These are phyloP conservation scores for Lophura swinhoii DNA, from an alignment of 2,797 vertebrate genomes.

Conservation along the genomic window DNA sequence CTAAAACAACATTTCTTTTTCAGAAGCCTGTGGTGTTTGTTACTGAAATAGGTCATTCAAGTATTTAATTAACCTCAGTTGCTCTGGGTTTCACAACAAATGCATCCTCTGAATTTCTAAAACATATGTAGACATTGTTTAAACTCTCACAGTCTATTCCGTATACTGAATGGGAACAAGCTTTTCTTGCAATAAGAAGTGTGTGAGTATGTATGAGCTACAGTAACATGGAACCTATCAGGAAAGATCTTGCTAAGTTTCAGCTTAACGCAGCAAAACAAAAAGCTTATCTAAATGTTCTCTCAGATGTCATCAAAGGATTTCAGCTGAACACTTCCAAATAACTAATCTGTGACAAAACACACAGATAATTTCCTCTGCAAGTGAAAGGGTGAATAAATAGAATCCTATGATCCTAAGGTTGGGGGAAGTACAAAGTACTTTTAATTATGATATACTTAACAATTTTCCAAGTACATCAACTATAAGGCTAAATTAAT, in stretches of 20 bases:
- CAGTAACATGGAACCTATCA: neutral
- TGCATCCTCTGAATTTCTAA: neutral
- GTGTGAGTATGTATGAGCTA: neutral
- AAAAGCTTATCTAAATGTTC: neutral
- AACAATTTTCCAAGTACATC: neutral
- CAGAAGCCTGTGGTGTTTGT: neutral
- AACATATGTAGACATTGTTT: neutral
- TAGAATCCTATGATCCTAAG: neutral
- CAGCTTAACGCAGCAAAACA: neutral
- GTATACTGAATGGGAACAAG: neutral
- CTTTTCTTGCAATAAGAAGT: neutral
- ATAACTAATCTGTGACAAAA: neutral
- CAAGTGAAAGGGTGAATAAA: neutral
- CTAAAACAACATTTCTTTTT: neutral
- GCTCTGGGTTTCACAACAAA: neutral
- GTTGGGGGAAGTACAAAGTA: neutral
- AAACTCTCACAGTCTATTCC: neutral
- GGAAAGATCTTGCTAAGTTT: neutral
- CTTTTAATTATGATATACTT: neutral
- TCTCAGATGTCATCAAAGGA: neutral
- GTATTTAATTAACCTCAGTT: neutral
- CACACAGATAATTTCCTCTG: neutral
- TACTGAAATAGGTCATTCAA: fast-evolving
- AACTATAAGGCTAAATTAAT: neutral
- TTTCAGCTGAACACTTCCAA: neutral